Evolutionary conservation across 1,140 invertebrate species (phyloP), one percentile per base, ranked within the genome.

Genomic region (Lepidurus couesii): DNA sequence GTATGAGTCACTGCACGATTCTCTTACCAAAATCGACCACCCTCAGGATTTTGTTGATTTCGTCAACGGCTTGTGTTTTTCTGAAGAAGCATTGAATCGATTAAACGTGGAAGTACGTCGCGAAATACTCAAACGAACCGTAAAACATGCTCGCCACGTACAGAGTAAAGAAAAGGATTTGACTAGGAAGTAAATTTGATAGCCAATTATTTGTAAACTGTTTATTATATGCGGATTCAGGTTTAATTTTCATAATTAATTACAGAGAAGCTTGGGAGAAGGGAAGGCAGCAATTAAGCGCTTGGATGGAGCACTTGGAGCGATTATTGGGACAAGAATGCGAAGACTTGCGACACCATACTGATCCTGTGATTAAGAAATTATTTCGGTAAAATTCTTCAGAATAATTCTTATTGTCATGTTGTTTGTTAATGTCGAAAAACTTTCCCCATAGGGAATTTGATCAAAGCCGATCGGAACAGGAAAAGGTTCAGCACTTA

Each of bases 281-380:
- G 4, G 42, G 26, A 10, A 73, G 47, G 73, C 43, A 74, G 8
- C 78, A 74, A 24, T 26, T 79, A 11, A 21, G 75, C 7, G 44
- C 74, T 43, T 79, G 78, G 78, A 75, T 45, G 73, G 74, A 45
- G 11, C 78, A 79, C 44, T 44, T 79, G 24, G 78, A 79, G n/a
- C 26, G 78, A 43, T 75, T 79, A 75, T 44, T 73, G 13, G 75
- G 78, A n/a, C 34, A 74, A 4, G 78, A 75, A 2, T 79, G 75
- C 43, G 24, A 24, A n/a, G 2, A 75, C 21, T 47, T 79, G 44
- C 78, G 78, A 5, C n/a, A 42, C 43, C 73, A 79, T 44, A 21
- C 44, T 1, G 73, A 47, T 45, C 44, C 73, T n/a, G 34, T 65
- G 42, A 44, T 44, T 5, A 44, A 42, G 34, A 75, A 74, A 24